A percentile compares a stretch with the other conserved stretches of the same genome.
These are phyloP conservation scores for Scaptomyza pallida DNA, from an alignment of 1,140 invertebrate genomes.

Conservation along the genomic window DNA sequence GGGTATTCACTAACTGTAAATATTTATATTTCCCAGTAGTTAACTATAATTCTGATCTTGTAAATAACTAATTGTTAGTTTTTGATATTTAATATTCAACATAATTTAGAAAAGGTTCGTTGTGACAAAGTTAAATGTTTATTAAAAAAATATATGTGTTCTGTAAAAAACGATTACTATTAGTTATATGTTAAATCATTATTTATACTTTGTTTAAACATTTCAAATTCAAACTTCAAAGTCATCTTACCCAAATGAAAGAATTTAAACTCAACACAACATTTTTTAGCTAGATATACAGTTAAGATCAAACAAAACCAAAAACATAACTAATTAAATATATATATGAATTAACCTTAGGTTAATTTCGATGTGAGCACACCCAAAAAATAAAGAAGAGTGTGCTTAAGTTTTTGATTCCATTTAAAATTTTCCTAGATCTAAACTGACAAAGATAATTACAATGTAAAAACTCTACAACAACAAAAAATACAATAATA, in stretches of 20 bases:
- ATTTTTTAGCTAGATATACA: slow-evolving; percentile 80
- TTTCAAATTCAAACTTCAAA: slow-evolving; percentile 37
- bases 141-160: slow-evolving; percentile 4
- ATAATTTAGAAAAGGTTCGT: neutral
- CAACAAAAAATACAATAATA: slow-evolving; percentile 75
- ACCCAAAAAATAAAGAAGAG: slow-evolving; percentile 13
- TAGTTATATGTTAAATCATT: slow-evolving; percentile 5
- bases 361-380: slow-evolving; percentile 38
- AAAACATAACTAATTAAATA: slow-evolving; percentile 19
- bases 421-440: slow-evolving; percentile 75
- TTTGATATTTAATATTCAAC: slow-evolving; percentile 1
- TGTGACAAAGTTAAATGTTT: neutral
- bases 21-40: slow-evolving; percentile 33
- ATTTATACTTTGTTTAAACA: slow-evolving; percentile 36
- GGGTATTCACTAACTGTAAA: slow-evolving; percentile 43
- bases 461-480: slow-evolving; percentile 46
- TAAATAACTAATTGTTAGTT: slow-evolving; percentile 22
- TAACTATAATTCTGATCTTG: slow-evolving; percentile 8
- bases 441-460: slow-evolving; percentile 38
- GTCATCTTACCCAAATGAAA: slow-evolving; percentile 58
- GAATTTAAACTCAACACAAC: slow-evolving; percentile 71
- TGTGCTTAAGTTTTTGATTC: slow-evolving; percentile 72
- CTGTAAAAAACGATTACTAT: slow-evolving; percentile 3
- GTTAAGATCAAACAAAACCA: slow-evolving; percentile 33
- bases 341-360: slow-evolving; percentile 45